Conservation (phyloP, 2,888 invertebrate species). For the Deilephila elpenor region DNA sequence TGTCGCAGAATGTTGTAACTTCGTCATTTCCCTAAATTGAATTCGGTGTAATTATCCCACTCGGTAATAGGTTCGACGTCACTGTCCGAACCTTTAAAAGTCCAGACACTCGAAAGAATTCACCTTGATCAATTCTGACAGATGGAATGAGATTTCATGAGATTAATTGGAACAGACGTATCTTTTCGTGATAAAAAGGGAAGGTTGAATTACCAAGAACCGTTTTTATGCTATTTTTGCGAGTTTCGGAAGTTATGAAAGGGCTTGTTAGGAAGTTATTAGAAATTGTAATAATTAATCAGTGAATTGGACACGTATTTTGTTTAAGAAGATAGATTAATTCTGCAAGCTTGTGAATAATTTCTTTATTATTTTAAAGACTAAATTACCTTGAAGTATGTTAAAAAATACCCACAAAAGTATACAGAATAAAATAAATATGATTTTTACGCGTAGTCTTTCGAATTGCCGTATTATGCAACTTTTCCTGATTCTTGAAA, state of each 20-base stretch:
- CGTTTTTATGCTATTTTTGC: not conserved
- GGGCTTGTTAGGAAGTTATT: not conserved
- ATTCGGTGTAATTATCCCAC: conserved; percentile 18
- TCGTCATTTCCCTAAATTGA: conserved; percentile 14
- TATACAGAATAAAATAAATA: too few species aligned
- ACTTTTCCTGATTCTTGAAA: too few species aligned
- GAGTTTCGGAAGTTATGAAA: not conserved
- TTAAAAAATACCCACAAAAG: too few species aligned
- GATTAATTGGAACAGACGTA: not conserved
- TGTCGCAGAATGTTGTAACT: not conserved
- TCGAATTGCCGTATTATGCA: too few species aligned
- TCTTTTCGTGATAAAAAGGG: conserved; percentile 9
- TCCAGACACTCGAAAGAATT: conserved; percentile 2
- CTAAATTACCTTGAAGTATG: too few species aligned
- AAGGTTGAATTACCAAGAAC: not conserved
- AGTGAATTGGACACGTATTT: too few species aligned
- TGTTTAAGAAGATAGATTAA: too few species aligned
- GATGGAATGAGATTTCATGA: conserved; percentile 20
- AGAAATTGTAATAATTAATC: too few species aligned
- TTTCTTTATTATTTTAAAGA: too few species aligned
- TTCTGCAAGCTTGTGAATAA: too few species aligned
- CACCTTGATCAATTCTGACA: conserved; percentile 25
- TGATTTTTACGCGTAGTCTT: too few species aligned
- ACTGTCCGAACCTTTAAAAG: conserved; percentile 21
- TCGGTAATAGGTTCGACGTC: conserved; percentile 6